These are phyloP conservation scores for Tolmerus cingulatus DNA, from an alignment of 2,888 invertebrate species.

Conservation along the genomic window DNA sequence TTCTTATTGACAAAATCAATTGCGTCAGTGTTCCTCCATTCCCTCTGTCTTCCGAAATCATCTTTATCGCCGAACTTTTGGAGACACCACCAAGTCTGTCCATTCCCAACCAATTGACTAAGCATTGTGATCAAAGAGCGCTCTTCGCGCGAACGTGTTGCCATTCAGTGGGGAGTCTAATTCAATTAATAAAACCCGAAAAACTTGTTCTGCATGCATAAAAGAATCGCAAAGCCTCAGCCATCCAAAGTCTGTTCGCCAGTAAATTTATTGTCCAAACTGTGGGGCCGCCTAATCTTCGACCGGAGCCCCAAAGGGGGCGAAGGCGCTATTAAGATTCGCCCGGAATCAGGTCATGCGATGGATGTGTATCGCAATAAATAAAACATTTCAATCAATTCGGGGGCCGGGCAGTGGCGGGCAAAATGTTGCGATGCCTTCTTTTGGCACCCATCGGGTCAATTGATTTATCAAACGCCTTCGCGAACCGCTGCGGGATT, in stretches of 20 bases:
- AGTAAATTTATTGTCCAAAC: background rate
- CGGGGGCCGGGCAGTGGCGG: background rate
- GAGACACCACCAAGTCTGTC: background rate
- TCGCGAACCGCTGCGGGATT: background rate
- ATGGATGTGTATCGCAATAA: slow-evolving; percentile 17
- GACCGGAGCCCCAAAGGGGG: background rate
- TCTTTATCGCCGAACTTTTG: background rate
- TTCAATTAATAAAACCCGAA: slow-evolving; percentile 1
- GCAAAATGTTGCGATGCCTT: background rate
- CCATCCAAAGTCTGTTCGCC: background rate
- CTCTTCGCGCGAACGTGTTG: background rate
- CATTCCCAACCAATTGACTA: background rate
- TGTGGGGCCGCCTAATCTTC: background rate
- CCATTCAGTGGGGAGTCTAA: background rate
- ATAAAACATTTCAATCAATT: slow-evolving; percentile 23
- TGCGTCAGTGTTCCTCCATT: background rate
- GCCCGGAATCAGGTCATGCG: slow-evolving; percentile 3
- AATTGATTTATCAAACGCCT: background rate
- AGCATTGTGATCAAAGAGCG: background rate
- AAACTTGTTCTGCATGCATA: background rate
- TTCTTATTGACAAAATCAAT: background rate
- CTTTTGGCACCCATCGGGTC: background rate
- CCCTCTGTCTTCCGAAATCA: background rate
- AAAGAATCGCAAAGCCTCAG: background rate
- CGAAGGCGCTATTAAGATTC: background rate